Evolutionary conservation across 2,113 vertebrate genomes (phyloP), one percentile per base, ranked within the genome.

Genomic region (Emydura subglobosa): DNA sequence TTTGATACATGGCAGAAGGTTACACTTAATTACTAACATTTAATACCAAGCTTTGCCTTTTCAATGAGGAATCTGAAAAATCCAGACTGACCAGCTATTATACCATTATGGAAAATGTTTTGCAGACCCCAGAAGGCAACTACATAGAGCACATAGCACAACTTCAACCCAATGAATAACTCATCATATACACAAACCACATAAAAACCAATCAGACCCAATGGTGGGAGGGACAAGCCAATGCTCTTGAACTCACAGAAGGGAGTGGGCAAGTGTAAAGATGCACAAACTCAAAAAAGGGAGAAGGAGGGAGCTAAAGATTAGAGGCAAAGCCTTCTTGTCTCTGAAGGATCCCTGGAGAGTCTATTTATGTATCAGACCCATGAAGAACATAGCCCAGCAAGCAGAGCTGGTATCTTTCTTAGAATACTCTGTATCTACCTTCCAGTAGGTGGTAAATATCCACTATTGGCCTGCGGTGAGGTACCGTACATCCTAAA

Each of bases 1-100:
- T 97, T 39, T 96, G 97, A 97, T 96, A 97, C 93, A 92, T 97
- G 96, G 94, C 96, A 96, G 95, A 95, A 95, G 95, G 97, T 96
- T 97, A 93, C 82, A 97, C 91, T 97, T 97, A 95, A 97, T 96
- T 92, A 95, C 94, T 94, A 95, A 95, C 96, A 96, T 97, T 97
- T 97, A 97, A 96, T 96, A 96, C 90, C 89, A 47, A 76, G 17
- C 22, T 22, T 44, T 19, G 22, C 22, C 22, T 85, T 93, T 2
- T 9, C 89, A 91, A 68, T 74, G 76, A 95, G 79, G 93, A 96
- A 97, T 97, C 95, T 93, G 94, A 96, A 96, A 97, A 97, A 97
- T 97, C 85, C 89, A 93, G 92, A 96, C 90, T 94, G 95, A 92
- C 93, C 92, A 93, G 94, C 91, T 93, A 95, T 83, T 94, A 89